Evolutionary conservation across 2,113 vertebrate species (phyloP).

Genomic region (Ariopsis seemanni): DNA sequence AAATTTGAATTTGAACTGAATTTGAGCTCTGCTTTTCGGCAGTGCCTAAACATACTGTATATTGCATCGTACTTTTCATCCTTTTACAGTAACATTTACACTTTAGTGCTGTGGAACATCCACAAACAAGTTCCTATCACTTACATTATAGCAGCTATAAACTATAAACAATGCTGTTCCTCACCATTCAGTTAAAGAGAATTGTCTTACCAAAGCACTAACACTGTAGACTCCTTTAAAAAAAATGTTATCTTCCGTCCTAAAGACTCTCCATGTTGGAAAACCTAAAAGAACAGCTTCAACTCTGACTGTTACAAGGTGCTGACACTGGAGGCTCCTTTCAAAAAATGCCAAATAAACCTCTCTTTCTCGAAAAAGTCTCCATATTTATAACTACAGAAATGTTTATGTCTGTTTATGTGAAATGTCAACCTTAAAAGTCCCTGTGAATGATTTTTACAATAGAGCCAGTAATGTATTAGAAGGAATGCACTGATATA

Average conservation of each 20-base stretch:
- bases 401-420: not conserved
- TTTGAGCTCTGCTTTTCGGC: no score
- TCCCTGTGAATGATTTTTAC: no score
- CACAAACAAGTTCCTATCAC: not conserved
- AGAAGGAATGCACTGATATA: no score
- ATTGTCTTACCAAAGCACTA: not conserved
- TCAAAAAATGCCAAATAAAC: not conserved
- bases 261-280: not conserved
- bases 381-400: no score
- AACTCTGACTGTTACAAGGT: not conserved
- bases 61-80: not conserved
- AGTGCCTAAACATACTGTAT: no score
- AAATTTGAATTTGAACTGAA: no score
- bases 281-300: no score
- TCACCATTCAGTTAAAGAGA: not conserved
- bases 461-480: no score
- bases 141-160: not conserved
- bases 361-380: not conserved
- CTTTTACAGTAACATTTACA: no score
- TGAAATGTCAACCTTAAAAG: not conserved
- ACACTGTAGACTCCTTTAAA: not conserved
- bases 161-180: not conserved
- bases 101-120: not conserved
- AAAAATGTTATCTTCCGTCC: not conserved
- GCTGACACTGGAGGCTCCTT: not conserved